Conservation (phyloP, 2,888 invertebrate genomes). For the Macrophya alboannulata region DNA sequence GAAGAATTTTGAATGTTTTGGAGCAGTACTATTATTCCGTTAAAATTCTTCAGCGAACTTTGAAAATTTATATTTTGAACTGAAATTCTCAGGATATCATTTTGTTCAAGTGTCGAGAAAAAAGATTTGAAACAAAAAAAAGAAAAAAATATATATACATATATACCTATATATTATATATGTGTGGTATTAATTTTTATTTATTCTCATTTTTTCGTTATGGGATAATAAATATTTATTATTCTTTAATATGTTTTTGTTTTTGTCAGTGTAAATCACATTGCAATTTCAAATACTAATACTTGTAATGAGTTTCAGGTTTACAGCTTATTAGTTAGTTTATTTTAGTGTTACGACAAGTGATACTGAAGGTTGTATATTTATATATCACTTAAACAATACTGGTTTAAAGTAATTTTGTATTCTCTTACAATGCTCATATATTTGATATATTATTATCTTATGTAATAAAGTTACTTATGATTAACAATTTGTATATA, state of each 20-base stretch:
- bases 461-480: constrained; percentile 34
- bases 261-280: constrained; percentile 6
- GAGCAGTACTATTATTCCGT: no score
- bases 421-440: constrained; percentile 37
- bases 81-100: no score
- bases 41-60: no score
- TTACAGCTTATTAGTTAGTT: neutral
- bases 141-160: neutral
- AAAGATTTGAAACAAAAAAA: no score
- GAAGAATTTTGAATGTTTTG: no score
- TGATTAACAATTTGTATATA: constrained; percentile 38
- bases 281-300: constrained; percentile 1
- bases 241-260: neutral
- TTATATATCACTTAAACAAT: constrained; percentile 11
- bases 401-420: constrained; percentile 40
- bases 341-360: neutral
- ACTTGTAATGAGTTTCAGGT: neutral
- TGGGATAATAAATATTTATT: neutral
- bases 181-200: neutral
- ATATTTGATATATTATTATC: constrained; percentile 30
- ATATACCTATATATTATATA: neutral
- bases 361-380: neutral
- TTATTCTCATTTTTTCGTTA: neutral
- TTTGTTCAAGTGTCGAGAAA: no score
- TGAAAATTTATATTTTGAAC: no score